A percentile compares a stretch with the other conserved stretches of the same genome.
Conservation (phyloP, 2,113 vertebrate genomes). For the Halcyon malimbica region DNA sequence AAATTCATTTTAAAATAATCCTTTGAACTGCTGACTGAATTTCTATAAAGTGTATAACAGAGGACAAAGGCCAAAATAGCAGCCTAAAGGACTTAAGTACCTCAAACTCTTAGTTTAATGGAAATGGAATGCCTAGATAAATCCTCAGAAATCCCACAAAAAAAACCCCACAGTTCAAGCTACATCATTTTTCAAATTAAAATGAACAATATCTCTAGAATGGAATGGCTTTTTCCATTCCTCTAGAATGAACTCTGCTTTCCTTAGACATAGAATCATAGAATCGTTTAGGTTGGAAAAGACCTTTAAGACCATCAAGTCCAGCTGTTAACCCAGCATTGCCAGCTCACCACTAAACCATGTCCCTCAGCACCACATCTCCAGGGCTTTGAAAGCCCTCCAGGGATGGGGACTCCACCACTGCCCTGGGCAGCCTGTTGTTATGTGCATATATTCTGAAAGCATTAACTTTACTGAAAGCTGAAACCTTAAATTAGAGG, state of each 20-base stretch:
- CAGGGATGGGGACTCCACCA: too few relatives aligned
- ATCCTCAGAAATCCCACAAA: background rate
- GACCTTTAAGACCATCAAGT: too few relatives aligned
- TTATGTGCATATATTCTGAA: background rate
- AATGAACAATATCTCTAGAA: background rate
- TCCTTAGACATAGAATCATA: background rate
- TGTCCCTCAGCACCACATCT: too few relatives aligned
- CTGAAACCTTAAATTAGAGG: background rate
- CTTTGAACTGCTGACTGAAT: background rate
- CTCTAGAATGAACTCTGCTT: background rate
- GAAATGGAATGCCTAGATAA: background rate
- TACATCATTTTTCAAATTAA: background rate
- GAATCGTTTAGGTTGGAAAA: too few relatives aligned
- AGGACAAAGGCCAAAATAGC: background rate
- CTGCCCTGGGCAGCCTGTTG: too few relatives aligned
- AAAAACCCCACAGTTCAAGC: background rate
- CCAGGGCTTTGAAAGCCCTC: too few relatives aligned
- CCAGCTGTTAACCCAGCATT: too few relatives aligned
- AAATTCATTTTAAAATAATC: background rate
- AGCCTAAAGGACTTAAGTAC: background rate
- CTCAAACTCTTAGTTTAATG: background rate
- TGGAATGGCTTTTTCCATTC: background rate
- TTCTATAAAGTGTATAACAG: background rate
- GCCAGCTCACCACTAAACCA: too few relatives aligned
- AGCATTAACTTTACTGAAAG: background rate